Conservation (phyloP, 2,797 vertebrate genomes). For the Gadopsis marmoratus region DNA sequence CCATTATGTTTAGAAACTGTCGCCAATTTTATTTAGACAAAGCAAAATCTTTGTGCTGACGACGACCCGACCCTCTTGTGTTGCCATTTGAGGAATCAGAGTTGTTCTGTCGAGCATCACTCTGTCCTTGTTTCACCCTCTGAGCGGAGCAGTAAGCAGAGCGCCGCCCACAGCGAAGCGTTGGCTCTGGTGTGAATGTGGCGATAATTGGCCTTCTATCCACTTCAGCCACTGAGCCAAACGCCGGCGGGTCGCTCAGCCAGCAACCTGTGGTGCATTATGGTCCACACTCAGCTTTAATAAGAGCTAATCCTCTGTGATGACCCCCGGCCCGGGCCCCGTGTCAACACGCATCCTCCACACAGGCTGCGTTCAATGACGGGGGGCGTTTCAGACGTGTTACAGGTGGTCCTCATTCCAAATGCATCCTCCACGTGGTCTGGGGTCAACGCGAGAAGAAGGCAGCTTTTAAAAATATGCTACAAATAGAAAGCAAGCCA, state of each 20-base stretch:
- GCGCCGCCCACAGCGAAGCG: constrained; percentile 27
- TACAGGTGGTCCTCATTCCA: constrained; percentile 25
- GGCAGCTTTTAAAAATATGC: constrained; percentile 10
- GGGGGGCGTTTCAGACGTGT: not conserved
- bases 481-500: constrained; percentile 1
- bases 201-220: constrained; percentile 67
- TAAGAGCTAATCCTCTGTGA: constrained; percentile 68
- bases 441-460: not conserved
- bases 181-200: constrained; percentile 46
- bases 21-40: not conserved
- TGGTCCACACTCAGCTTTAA: constrained; percentile 66
- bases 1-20: not conserved
- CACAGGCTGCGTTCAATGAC: constrained; percentile 16
- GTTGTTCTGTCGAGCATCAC: constrained; percentile 41
- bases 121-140: constrained; percentile 40
- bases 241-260: constrained; percentile 48
- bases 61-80: not conserved
- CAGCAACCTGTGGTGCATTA: constrained; percentile 73
- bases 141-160: constrained; percentile 27
- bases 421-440: not conserved
- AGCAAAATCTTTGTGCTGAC: not conserved
- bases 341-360: constrained; percentile 46
- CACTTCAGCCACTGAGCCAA: constrained; percentile 62
- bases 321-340: constrained; percentile 37
- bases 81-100: not conserved